phyloP scores from a whole-genome alignment of 2,797 vertebrate species.

The Nyctalus aviator region DNA sequence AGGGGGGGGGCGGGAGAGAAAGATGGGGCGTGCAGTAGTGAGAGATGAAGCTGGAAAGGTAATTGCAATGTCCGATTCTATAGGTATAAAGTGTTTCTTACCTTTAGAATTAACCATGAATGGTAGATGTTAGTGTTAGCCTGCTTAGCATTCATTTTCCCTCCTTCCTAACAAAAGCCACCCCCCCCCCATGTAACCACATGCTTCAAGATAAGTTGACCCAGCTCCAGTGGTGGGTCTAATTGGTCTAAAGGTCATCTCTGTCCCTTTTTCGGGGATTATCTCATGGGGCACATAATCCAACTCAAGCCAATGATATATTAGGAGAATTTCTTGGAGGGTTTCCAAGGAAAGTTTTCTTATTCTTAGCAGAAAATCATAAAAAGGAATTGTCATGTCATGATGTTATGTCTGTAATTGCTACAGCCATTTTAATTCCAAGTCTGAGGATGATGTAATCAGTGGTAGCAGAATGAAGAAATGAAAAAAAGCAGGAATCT shows the following conservation, averaged over 20 bases:
- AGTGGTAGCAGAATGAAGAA: background rate
- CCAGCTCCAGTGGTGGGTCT: background rate
- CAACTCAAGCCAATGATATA: background rate
- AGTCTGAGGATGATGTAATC: slow-evolving; percentile 12
- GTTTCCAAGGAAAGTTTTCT: slow-evolving; percentile 37
- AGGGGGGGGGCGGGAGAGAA: too few species aligned
- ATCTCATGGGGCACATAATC: background rate
- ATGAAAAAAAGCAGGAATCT: background rate
- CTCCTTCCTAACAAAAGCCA: slow-evolving; percentile 24
- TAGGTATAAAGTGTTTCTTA: background rate
- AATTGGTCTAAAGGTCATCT: background rate
- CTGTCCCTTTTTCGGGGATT: slow-evolving; percentile 8
- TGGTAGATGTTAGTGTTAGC: background rate
- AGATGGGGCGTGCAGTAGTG: background rate
- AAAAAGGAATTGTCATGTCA: background rate
- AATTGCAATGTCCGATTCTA: background rate
- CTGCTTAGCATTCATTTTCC: background rate
- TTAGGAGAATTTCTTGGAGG: background rate
- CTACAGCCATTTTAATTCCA: slow-evolving; percentile 36
- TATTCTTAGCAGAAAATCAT: slow-evolving; percentile 46
- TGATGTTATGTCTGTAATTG: background rate
- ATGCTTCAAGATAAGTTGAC: background rate
- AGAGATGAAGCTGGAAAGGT: background rate
- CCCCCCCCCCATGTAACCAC: background rate
- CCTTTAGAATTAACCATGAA: background rate